Percentiles rank a stretch among this genome's conserved stretches.
Conservation (phyloP, 2,888 invertebrate species). For the Carcina quercana region DNA sequence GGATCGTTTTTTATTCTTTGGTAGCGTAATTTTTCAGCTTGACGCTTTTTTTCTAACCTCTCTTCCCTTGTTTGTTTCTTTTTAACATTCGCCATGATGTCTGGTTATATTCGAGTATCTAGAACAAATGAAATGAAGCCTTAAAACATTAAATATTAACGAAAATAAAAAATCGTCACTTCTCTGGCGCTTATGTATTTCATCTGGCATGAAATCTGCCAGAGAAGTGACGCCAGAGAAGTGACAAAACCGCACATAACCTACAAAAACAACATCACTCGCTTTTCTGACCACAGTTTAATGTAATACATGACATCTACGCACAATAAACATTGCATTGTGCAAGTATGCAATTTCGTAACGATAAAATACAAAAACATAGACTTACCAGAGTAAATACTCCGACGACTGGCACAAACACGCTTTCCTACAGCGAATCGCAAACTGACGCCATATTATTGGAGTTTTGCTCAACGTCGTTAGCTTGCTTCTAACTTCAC, state of each 20-base stretch:
- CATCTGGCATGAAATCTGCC: slow-evolving; percentile 12
- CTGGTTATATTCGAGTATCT: slow-evolving; percentile 9
- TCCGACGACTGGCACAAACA: slow-evolving; percentile 11
- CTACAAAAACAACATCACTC: slow-evolving; percentile 13
- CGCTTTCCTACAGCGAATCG: slow-evolving; percentile 8
- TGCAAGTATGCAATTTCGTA: slow-evolving; percentile 7
- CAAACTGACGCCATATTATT: slow-evolving; percentile 8
- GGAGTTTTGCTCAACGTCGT: slow-evolving; percentile 10
- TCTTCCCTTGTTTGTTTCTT: slow-evolving; percentile 14
- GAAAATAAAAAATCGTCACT: slow-evolving; percentile 10
- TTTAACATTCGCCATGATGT: slow-evolving; percentile 12
- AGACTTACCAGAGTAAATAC: slow-evolving; percentile 11
- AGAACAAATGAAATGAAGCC: slow-evolving; percentile 12
- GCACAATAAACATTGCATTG: slow-evolving; percentile 13
- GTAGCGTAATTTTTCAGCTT: slow-evolving; percentile 12
- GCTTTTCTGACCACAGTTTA: slow-evolving; percentile 7
- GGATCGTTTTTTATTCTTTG: slow-evolving; percentile 12
- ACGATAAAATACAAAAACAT: slow-evolving; percentile 12
- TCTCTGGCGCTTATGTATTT: slow-evolving; percentile 13
- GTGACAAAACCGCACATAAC: slow-evolving; percentile 17
- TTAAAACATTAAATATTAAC: slow-evolving; percentile 9
- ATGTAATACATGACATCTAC: slow-evolving; percentile 12
- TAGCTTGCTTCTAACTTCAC: slow-evolving; percentile 13
- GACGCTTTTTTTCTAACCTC: slow-evolving; percentile 10
- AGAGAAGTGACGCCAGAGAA: slow-evolving; percentile 8